phyloP scores from a whole-genome alignment of 1,140 invertebrate genomes.

The Aphaenogaster ashmeadi region DNA sequence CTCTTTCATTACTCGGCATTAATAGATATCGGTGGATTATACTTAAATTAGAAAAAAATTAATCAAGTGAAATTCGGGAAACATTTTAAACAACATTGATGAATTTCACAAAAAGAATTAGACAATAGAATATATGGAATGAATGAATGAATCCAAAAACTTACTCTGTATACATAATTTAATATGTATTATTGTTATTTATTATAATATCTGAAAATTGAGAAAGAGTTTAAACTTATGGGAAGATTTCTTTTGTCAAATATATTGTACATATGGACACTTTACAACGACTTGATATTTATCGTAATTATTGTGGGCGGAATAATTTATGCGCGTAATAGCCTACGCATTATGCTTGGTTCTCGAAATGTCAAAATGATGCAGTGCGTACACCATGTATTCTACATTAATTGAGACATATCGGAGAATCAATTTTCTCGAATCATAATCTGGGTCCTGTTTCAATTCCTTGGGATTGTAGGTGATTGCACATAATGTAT shows the following conservation, averaged over 20 bases:
- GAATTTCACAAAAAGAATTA: neutral
- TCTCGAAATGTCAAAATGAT: slow-evolving; percentile 33
- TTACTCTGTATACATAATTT: neutral
- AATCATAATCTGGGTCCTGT: neutral
- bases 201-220: neutral
- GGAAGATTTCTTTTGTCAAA: neutral
- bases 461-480: slow-evolving; percentile 21
- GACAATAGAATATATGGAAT: neutral
- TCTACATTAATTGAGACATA: neutral
- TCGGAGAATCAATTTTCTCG: slow-evolving; percentile 6
- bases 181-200: neutral
- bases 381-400: neutral
- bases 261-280: neutral
- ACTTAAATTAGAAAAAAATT: neutral
- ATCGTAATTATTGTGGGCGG: slow-evolving; percentile 32
- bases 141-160: neutral
- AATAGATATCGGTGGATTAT: slow-evolving; percentile 47
- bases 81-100: neutral
- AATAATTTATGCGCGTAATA: slow-evolving; percentile 32
- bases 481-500: neutral
- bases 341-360: slow-evolving; percentile 5
- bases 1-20: slow-evolving; percentile 19
- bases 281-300: slow-evolving; percentile 5
- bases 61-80: neutral
- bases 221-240: neutral